A percentile compares a stretch with the other conserved stretches of the same genome.
phyloP scores from a whole-genome alignment of 92 coral and sea anemone species.

The Parazoanthus darwini region DNA sequence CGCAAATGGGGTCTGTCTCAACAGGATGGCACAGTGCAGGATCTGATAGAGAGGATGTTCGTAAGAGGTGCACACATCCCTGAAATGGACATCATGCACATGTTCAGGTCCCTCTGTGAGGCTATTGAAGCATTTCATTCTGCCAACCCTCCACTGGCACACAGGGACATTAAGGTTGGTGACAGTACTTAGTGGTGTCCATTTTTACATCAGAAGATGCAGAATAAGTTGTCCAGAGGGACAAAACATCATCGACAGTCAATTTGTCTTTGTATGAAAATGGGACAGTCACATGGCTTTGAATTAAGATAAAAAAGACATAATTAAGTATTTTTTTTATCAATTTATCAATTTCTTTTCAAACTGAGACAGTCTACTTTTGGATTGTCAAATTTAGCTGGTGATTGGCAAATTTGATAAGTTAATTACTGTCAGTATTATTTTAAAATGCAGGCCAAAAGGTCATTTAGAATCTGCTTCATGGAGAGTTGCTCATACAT shows the following conservation, averaged over 20 bases:
- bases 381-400: too few species aligned
- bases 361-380: too few species aligned
- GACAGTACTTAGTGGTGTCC: neutral
- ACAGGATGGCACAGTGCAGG: slow-evolving; percentile 98
- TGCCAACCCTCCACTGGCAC: slow-evolving; percentile 89
- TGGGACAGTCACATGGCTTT: neutral
- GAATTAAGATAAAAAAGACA: neutral
- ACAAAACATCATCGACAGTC: too few species aligned
- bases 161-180: slow-evolving; percentile 92
- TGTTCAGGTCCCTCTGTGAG: slow-evolving; percentile 93
- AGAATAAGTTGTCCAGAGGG: too few species aligned
- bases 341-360: too few species aligned
- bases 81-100: slow-evolving; percentile 83
- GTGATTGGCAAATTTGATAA: too few species aligned
- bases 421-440: too few species aligned
- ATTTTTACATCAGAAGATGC: neutral
- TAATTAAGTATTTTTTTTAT: too few species aligned
- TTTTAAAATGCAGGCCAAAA: too few species aligned
- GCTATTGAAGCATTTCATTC: slow-evolving; percentile 87
- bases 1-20: neutral
- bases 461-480: too few species aligned
- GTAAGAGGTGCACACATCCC: slow-evolving; percentile 67
- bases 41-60: slow-evolving; percentile 79
- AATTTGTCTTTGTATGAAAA: neutral
- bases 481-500: too few species aligned